Conservation (phyloP, 2,113 vertebrate species). For the Syrrhaptes paradoxus region DNA sequence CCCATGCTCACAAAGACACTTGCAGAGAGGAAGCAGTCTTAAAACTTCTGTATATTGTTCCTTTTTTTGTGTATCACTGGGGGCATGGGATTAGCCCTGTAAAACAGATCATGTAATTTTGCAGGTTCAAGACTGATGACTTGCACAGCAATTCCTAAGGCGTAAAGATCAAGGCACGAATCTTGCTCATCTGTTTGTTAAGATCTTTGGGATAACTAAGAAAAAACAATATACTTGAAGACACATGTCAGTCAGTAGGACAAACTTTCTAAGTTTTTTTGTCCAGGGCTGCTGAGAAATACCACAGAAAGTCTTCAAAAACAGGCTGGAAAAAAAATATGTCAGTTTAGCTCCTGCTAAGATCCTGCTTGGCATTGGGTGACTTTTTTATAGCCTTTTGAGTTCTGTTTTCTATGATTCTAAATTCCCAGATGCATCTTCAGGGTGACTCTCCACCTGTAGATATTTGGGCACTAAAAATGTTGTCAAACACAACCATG, state of each 20-base stretch:
- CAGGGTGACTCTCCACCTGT: not conserved
- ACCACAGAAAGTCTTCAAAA: not conserved
- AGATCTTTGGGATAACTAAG: not conserved
- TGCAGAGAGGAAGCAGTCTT: not conserved
- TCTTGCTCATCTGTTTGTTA: not conserved
- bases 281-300: not conserved
- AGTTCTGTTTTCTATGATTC: not conserved
- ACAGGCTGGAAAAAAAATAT: not conserved
- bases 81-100: not conserved
- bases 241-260: not conserved
- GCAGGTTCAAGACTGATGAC: not conserved
- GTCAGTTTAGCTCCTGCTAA: not conserved
- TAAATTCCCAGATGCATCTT: not conserved
- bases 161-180: not conserved
- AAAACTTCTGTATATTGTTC: not conserved
- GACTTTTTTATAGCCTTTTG: not conserved
- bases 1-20: not conserved
- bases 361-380: not conserved
- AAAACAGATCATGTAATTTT: not conserved
- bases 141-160: not conserved
- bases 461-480: not conserved
- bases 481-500: not conserved
- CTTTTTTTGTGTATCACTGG: not conserved
- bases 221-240: not conserved
- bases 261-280: not conserved